These are phyloP conservation scores for Tinamus guttatus DNA, from an alignment of 2,113 vertebrate genomes.

Conservation along the genomic window DNA sequence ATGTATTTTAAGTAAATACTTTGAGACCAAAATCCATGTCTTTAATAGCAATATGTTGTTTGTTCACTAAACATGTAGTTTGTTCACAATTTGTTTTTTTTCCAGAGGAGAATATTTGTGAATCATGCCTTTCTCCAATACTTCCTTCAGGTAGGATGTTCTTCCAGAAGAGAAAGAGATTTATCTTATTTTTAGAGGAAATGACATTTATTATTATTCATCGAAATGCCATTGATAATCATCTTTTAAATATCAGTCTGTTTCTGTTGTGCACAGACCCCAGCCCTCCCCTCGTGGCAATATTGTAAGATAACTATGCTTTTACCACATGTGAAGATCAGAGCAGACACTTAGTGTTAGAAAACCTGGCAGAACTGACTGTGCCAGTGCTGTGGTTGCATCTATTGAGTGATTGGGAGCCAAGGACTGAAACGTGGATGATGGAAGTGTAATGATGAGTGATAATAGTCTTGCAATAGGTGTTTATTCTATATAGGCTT, in stretches of 20 bases:
- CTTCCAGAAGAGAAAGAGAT: neutral
- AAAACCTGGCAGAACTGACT: neutral
- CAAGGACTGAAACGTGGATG: neutral
- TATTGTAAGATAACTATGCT: neutral
- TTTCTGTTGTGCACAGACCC: neutral
- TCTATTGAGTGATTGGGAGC: neutral
- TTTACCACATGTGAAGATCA: rapidly evolving
- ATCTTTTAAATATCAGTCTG: neutral
- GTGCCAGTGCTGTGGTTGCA: neutral
- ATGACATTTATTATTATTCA: neutral
- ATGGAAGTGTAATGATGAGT: neutral
- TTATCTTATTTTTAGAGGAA: neutral
- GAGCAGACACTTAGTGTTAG: neutral
- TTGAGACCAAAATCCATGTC: neutral
- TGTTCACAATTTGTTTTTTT: slow-evolving; percentile 40
- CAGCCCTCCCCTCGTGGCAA: no score
- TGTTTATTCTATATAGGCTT: neutral
- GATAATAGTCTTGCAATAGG: neutral
- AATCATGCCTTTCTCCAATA: slow-evolving; percentile 90
- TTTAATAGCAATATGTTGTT: neutral
- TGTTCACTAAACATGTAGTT: neutral
- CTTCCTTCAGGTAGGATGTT: slow-evolving; percentile 89
- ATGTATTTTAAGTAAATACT: neutral
- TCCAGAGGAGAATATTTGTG: slow-evolving; percentile 95
- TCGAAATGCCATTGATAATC: neutral